Conservation (phyloP, 2,888 invertebrate species). For the Pollenia labialis region DNA sequence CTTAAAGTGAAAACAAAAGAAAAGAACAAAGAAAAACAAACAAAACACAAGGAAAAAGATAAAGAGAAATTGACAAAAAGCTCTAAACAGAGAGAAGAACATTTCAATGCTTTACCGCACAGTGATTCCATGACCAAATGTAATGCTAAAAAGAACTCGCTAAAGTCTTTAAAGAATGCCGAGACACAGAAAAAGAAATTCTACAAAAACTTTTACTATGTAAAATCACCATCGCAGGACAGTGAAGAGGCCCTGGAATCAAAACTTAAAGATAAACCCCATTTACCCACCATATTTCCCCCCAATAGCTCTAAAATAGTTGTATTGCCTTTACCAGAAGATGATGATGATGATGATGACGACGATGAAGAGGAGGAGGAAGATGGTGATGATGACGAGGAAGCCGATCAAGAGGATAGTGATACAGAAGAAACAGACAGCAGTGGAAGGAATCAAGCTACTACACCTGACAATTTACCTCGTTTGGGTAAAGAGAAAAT, state of each 20-base stretch:
- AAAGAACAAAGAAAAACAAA: slow-evolving; percentile 20
- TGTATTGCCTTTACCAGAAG: slow-evolving; percentile 59
- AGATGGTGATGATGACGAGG: slow-evolving; percentile 69
- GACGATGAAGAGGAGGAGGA: slow-evolving; percentile 53
- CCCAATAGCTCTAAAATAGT: slow-evolving; percentile 22
- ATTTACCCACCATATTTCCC: slow-evolving; percentile 53
- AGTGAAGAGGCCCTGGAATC: background rate
- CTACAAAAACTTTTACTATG: slow-evolving; percentile 69
- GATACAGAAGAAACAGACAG: slow-evolving; percentile 5
- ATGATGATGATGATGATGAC: slow-evolving; percentile 66
- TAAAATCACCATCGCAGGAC: slow-evolving; percentile 37
- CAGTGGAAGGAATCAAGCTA: slow-evolving; percentile 19
- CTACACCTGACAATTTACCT: slow-evolving; percentile 67
- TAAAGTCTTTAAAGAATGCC: slow-evolving; percentile 76
- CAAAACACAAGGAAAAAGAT: slow-evolving; percentile 20
- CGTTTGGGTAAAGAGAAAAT: slow-evolving; percentile 80
- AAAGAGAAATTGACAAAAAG: slow-evolving; percentile 22
- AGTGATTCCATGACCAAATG: slow-evolving; percentile 72
- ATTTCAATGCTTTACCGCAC: slow-evolving; percentile 42
- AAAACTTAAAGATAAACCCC: background rate
- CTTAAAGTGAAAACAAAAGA: slow-evolving; percentile 32
- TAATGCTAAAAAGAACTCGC: slow-evolving; percentile 73
- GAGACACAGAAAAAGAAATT: slow-evolving; percentile 76
- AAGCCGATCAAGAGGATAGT: slow-evolving; percentile 59
- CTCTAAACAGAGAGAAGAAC: slow-evolving; percentile 1